Percentiles rank a stretch among this genome's conserved stretches.
Evolutionary conservation across 2,113 vertebrate species (phyloP).

Genomic region (Lutjanus erythropterus): DNA sequence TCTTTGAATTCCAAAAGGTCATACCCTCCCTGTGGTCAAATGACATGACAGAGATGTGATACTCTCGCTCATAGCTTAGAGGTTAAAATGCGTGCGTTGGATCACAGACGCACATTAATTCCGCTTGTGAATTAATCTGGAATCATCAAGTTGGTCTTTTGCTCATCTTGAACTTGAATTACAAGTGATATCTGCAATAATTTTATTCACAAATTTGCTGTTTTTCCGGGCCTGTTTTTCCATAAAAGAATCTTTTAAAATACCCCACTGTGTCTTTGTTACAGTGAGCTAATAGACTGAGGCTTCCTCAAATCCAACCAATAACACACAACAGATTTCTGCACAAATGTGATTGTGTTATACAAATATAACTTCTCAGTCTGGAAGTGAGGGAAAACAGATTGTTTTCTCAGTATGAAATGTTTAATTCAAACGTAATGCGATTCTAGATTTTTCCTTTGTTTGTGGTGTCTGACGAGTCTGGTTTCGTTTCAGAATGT

Average conservation of each 20-base stretch:
- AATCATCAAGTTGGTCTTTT: constrained; percentile 30
- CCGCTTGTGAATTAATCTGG: constrained; percentile 51
- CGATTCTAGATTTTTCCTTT: neutral
- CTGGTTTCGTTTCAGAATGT: constrained; percentile 22
- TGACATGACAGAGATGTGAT: constrained; percentile 74
- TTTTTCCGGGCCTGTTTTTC: constrained; percentile 14
- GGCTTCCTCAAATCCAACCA: constrained; percentile 20
- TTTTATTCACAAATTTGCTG: constrained; percentile 2
- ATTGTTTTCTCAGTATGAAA: constrained; percentile 28
- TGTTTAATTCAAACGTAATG: constrained; percentile 20
- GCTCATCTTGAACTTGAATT: constrained; percentile 30
- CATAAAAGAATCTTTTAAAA: constrained; percentile 6
- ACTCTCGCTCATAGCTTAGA: constrained; percentile 64
- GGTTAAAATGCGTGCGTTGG: constrained; percentile 61
- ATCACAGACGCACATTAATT: constrained; percentile 62
- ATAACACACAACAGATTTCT: constrained; percentile 26
- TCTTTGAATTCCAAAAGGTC: constrained; percentile 75
- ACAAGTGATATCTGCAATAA: constrained; percentile 23
- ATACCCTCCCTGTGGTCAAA: constrained; percentile 69
- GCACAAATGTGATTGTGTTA: constrained; percentile 17
- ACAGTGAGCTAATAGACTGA: neutral
- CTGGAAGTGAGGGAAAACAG: neutral
- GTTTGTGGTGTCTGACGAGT: constrained; percentile 10
- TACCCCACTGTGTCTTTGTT: neutral
- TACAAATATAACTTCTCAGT: neutral